These are phyloP conservation scores for Andrena minutula DNA, from an alignment of 2,888 invertebrate species.

Conservation along the genomic window DNA sequence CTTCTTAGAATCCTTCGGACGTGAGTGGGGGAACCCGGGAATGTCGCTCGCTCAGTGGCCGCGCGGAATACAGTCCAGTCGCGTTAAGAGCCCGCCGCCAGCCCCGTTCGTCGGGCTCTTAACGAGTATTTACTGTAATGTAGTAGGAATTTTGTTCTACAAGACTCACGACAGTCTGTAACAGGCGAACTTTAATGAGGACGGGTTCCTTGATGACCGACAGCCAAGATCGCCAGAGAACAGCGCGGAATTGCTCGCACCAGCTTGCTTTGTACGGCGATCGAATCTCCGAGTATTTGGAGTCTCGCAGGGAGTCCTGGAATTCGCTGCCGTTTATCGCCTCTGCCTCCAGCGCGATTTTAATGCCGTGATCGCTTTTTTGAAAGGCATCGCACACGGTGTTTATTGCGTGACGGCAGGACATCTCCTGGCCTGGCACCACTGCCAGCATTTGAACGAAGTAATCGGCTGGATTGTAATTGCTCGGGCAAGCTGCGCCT, in stretches of 20 bases:
- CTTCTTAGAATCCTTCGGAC: too few relatives aligned
- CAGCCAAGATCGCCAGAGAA: constrained; percentile 96
- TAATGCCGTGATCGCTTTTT: constrained; percentile 88
- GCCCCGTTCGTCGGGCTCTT: too few relatives aligned
- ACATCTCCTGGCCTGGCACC: constrained; percentile 92
- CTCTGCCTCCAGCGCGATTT: constrained; percentile 87
- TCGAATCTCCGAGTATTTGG: constrained; percentile 57
- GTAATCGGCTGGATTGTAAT: constrained; percentile 98
- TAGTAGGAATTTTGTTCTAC: neutral
- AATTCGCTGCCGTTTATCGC: constrained; percentile 75
- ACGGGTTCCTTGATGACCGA: constrained; percentile 96
- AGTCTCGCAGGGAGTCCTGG: constrained; percentile 68
- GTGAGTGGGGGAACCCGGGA: too few relatives aligned
- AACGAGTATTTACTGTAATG: too few relatives aligned
- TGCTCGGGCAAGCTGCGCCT: constrained; percentile 93
- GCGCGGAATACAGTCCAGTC: too few relatives aligned
- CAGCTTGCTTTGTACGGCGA: constrained; percentile 94
- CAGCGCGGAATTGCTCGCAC: constrained; percentile 94
- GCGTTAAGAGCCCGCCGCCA: too few relatives aligned
- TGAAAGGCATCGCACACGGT: constrained; percentile 92
- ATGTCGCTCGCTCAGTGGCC: too few relatives aligned
- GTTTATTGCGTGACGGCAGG: constrained; percentile 91
- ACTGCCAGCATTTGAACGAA: constrained; percentile 96
- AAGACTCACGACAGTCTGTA: constrained; percentile 94
- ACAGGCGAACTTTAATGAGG: constrained; percentile 93